Base-by-base conservation (phyloP, 2,888 invertebrate species). In the Tanypteryx hageni region DNA sequence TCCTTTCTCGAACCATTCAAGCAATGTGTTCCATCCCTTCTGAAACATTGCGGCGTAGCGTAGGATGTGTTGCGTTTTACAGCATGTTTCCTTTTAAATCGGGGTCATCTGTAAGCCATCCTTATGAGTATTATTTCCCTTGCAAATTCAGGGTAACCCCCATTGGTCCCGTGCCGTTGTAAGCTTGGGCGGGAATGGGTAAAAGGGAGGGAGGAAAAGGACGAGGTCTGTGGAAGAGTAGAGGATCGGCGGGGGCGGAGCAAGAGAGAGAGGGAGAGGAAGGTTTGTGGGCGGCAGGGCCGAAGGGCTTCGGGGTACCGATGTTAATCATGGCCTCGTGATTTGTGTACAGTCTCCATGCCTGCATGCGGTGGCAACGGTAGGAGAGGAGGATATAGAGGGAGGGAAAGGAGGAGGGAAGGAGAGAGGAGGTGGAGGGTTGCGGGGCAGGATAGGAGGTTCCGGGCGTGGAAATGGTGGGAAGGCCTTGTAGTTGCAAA, bases 271-370 rank as follows among this genome's bases (percentile, higher is more conserved):
- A 56, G 86, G 4, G 86, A 31, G 31, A 14, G 57, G 56, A 57
- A 18, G 68, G 64, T 57, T 85, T 58, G 85, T 58, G 85, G 85
- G 85, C 58, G 84, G 84, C 84, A 10, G 84, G 84, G 56, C 84
- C 84, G 85, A 85, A 85, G 68, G 89, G 44, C 61, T 61, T 44
- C 44, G 61, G 89, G 89, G 89, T 64, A 68, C 64, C 89, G 89
- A 89, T 89, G 89, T 89, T 89, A 89, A 89, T 89, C 89, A 89
- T 89, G 89, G 89, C 68, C 89, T 89, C 89, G 89, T 89, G 89
- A 89, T 89, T 89, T 89, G 89, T 89, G 89, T 89, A 89, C 89
- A 89, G 89, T 86, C 59, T 86, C 86, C 89, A n/a, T 64, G 64
- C 68, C 64, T 44, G 68, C 68, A 68, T 56, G 89, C 64, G 64